A percentile compares a stretch with the other conserved stretches of the same genome.
phyloP scores from a whole-genome alignment of 2,113 vertebrate genomes.

The Pyrgilauda ruficollis region DNA sequence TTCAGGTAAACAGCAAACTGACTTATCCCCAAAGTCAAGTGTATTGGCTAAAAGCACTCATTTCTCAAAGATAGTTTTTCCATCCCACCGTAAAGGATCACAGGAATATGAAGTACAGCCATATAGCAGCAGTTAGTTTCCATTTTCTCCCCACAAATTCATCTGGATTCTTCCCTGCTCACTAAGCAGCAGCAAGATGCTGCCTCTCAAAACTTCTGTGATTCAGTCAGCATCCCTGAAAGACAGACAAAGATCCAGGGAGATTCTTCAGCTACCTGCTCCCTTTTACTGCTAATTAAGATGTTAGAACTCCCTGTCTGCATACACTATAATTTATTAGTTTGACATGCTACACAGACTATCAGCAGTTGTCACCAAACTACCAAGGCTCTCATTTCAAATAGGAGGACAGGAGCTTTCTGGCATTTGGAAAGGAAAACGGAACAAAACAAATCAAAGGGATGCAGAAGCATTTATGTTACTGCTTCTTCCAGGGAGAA shows the following conservation, averaged over 20 bases:
- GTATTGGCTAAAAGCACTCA: neutral
- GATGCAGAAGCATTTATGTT: neutral
- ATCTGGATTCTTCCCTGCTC: neutral
- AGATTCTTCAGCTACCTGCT: constrained; percentile 24
- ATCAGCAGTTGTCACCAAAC: constrained; percentile 32
- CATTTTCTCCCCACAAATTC: neutral
- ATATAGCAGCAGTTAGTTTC: neutral
- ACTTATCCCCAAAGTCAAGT: neutral
- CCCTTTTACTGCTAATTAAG: constrained; percentile 30
- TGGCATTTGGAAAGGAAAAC: neutral
- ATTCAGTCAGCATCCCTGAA: neutral
- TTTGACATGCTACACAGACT: neutral
- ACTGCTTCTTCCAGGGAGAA: neutral
- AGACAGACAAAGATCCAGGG: neutral
- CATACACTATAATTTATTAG: constrained; percentile 41
- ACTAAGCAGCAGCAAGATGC: neutral
- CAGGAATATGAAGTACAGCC: neutral
- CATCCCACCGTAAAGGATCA: neutral
- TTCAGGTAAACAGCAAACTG: neutral
- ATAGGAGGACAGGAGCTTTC: neutral
- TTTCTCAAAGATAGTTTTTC: neutral
- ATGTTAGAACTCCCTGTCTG: constrained; percentile 6
- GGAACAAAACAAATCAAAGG: neutral
- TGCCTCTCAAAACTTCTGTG: neutral
- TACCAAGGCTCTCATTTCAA: constrained; percentile 20